A percentile compares a stretch with the other conserved stretches of the same genome.
Evolutionary conservation across 2,888 invertebrate species (phyloP).

Genomic region (Cremastobaeus sp.): DNA sequence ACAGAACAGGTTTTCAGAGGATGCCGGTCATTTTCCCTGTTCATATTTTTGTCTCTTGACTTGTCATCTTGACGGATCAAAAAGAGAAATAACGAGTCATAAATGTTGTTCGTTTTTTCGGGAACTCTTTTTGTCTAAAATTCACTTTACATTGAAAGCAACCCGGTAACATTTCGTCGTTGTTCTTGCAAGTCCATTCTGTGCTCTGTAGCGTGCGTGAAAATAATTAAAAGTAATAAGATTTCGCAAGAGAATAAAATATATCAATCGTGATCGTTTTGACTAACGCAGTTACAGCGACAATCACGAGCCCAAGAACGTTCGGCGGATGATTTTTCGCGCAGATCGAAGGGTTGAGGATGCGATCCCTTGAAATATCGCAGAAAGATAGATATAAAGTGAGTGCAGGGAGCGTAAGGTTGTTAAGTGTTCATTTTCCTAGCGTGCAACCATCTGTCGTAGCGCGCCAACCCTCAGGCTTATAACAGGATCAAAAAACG

Average conservation of each 20-base stretch:
- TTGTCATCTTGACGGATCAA: no score
- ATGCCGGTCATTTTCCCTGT: no score
- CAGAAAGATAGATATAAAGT: slow-evolving; percentile 59
- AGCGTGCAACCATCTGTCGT: slow-evolving; percentile 62
- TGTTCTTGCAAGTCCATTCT: no score
- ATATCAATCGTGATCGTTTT: slow-evolving; percentile 13
- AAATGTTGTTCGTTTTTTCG: no score
- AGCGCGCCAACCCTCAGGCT: slow-evolving; percentile 56
- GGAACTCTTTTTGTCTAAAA: no score
- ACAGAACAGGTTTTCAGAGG: no score
- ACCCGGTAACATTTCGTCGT: no score
- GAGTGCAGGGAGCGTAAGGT: slow-evolving; percentile 57
- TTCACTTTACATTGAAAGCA: no score
- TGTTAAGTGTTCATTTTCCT: slow-evolving; percentile 62
- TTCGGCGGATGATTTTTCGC: slow-evolving; percentile 42
- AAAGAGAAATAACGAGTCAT: no score
- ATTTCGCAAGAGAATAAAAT: neutral
- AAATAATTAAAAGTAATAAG: no score
- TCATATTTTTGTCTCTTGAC: no score
- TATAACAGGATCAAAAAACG: slow-evolving; percentile 63
- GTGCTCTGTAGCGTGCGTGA: no score
- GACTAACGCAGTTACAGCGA: slow-evolving; percentile 33
- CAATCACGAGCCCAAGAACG: slow-evolving; percentile 25
- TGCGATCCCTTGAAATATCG: slow-evolving; percentile 48
- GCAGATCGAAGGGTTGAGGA: slow-evolving; percentile 48